Base-by-base conservation (phyloP, 2,113 vertebrate genomes). In the Bucco capensis region DNA sequence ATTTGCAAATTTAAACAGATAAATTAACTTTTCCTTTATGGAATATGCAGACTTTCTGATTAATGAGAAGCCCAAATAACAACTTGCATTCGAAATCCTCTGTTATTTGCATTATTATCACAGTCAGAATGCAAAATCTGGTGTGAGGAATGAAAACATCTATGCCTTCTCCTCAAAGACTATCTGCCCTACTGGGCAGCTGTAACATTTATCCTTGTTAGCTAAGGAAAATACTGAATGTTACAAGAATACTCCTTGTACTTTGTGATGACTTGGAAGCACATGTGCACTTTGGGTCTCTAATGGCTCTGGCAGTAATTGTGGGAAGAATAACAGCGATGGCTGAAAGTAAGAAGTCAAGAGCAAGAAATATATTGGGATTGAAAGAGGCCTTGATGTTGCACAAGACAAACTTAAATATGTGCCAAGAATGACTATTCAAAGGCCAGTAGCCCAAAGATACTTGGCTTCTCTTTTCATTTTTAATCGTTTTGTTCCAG, bases 221-320 rank as follows among this genome's bases (percentile, higher is more conserved):
- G 70, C 24, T 53, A 40, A 27, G 31, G 54, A 80, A 66, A 50
- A 58, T 37, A 37, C 33, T 79, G 85, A 86, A 86, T 88, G 82
- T 81, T 72, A 88, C 44, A 83, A 86, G 64, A 76, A 72, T 10
- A n/a, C 2, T 89, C 51, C 72, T 85, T 93, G 89, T 38, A 86
- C 92, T 93, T 71, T 95, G 79, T 74, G 65, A 92, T 49, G 78
- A 92, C 84, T 94, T 96, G 94, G 95, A 96, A 70, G 19, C 24
- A 66, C 37, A 57, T 2, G 0, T 56, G 85, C 25, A 50, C 70
- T 86, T 69, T 86, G 31, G 24, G 37, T 80, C 64, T 77, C 27
- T 80, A 76, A 60, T 44, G 81, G 47, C 49, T 77, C 75, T 91
- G 75, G 74, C 89, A 91, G 77, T 4, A 83, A 53, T 28, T 95